Conservation (phyloP, 1,140 invertebrate genomes). For the Scaptodrosophila lebanonensis region DNA sequence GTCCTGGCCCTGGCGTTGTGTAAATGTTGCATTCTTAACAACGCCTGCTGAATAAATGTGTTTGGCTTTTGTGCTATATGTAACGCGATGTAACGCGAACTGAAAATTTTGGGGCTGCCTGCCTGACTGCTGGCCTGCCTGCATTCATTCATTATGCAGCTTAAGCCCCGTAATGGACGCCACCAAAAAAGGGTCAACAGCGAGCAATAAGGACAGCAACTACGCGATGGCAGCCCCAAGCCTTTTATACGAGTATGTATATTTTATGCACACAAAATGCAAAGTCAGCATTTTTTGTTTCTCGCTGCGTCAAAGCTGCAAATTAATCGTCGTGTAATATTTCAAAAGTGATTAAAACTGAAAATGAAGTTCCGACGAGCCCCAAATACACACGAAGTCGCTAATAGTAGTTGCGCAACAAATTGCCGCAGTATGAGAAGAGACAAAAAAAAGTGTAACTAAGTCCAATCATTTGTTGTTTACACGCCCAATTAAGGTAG, state of each 20-base stretch:
- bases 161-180: constrained; percentile 32
- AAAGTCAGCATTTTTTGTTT: constrained; percentile 35
- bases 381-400: too few species aligned
- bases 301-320: constrained; percentile 53
- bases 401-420: too few species aligned
- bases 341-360: constrained; percentile 73
- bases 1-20: not conserved
- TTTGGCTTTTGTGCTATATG: constrained; percentile 74
- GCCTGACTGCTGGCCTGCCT: too few species aligned
- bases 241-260: too few species aligned
- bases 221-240: constrained; percentile 6
- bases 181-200: not conserved
- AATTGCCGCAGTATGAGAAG: too few species aligned
- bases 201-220: not conserved
- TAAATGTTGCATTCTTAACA: constrained; percentile 22
- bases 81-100: too few species aligned
- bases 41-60: constrained; percentile 70
- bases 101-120: too few species aligned
- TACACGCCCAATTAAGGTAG: too few species aligned
- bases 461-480: not conserved
- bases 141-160: constrained; percentile 74
- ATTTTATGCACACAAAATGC: too few species aligned
- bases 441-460: too few species aligned
- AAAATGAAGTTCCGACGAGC: constrained; percentile 21
- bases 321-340: constrained; percentile 69